Evolutionary conservation across 2,888 invertebrate species (phyloP), one percentile per base, ranked within the genome.

Genomic region (Archaeoteleia sp.): DNA sequence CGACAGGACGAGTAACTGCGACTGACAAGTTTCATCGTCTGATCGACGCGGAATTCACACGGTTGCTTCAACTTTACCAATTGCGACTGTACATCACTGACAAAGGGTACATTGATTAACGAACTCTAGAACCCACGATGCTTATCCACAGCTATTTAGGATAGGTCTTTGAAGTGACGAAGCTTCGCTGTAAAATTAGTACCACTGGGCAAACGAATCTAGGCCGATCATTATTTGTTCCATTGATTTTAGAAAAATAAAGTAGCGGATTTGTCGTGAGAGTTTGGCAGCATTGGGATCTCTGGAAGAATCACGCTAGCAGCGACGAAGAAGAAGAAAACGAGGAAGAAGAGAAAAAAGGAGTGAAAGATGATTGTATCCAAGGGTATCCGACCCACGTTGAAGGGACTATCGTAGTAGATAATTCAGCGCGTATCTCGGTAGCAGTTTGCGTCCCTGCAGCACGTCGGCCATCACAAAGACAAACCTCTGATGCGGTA

Each of bases 341-440:
- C 63, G 71, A 67, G 61, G 67, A 71, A 62, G 67, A 60, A 46
- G 48, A 65, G 54, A 43, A 67, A 69, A 63, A 60, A 67, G 67
- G 42, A 60, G 63, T 37, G 53, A 57, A 62, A 63, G 70, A 74
- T 74, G 73, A 72, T 75, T 73, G 73, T 74, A 69, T 74, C 70
- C 71, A 62, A 69, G 67, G 67, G 69, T 74, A 76, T 74, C 74
- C 75, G 68, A 68, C 61, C 71, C 67, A 76, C 74, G 78, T 77
- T 78, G 79, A 77, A 78, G 78, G 76, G 76, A 77, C 78, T 78
- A 80, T 78, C 78, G 78, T 73, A 74, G 78, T 76, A 78, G 84
- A 84, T 84, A 83, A 84, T 84, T 84, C 82, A 82, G 75, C 81
- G 85, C 83, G 85, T 85, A 84, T 83, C 82, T 79, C 84, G 78